A percentile compares a stretch with the other conserved stretches of the same genome.
Conservation (phyloP, 2,888 invertebrate species). For the Crossocerus cetratus region DNA sequence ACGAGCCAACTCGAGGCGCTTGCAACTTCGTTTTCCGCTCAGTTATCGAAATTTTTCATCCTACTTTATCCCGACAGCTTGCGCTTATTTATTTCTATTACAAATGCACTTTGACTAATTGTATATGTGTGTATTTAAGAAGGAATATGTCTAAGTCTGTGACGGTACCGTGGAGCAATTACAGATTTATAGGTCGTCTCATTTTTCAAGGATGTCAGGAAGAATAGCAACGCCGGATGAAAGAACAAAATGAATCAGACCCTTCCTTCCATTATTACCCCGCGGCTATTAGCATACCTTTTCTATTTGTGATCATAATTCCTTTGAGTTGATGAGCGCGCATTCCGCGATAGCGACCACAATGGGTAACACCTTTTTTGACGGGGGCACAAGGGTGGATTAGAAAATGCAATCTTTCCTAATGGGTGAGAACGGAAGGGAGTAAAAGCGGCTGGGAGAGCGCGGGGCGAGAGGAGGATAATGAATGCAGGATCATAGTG, state of each 20-base stretch:
- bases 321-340: conserved; percentile 13
- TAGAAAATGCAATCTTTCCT: conserved; percentile 70
- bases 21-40: not conserved
- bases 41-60: no score
- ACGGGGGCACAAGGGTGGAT: conserved; percentile 54
- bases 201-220: no score
- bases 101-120: no score
- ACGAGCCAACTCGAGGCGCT: not conserved
- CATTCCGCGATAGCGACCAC: conserved; percentile 48
- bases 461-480: conserved; percentile 55
- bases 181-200: no score
- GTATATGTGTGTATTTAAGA: no score
- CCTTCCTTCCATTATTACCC: no score
- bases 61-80: no score
- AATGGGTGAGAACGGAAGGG: conserved; percentile 64
- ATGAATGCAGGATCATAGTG: conserved; percentile 70
- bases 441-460: conserved; percentile 21
- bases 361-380: conserved; percentile 47
- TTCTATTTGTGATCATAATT: not conserved
- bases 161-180: no score
- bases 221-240: no score
- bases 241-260: no score
- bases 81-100: no score
- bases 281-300: not conserved
- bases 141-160: no score